Conservation (phyloP, 2,797 vertebrate species). For the Microcaecilia unicolor region DNA sequence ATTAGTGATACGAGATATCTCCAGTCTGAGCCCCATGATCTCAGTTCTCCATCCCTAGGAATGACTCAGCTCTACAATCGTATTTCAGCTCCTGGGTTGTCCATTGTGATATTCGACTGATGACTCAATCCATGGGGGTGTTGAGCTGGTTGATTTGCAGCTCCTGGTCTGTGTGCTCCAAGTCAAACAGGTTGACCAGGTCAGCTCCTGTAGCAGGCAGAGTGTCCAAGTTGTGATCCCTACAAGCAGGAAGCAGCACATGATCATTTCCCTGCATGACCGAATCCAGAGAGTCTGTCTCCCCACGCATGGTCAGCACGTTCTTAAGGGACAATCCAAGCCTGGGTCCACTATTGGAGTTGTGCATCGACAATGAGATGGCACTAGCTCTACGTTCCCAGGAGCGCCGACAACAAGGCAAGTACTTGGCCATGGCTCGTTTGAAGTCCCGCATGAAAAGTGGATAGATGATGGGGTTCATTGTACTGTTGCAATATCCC, state of each 20-base stretch:
- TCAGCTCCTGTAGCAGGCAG: constrained; percentile 37
- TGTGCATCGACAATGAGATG: constrained; percentile 79
- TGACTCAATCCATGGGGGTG: constrained; percentile 50
- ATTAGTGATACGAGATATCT: too few species aligned
- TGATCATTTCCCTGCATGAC: constrained; percentile 38
- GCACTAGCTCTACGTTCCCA: constrained; percentile 53
- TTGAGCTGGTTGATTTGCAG: constrained; percentile 58
- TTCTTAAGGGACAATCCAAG: constrained; percentile 44
- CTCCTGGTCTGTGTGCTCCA: constrained; percentile 39
- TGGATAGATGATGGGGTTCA: constrained; percentile 96
- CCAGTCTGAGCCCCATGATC: too few species aligned
- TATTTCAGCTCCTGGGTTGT: too few species aligned
- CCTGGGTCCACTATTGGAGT: constrained; percentile 75
- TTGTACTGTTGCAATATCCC: constrained; percentile 96
- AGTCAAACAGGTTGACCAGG: constrained; percentile 57
- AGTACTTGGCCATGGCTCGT: constrained; percentile 75
- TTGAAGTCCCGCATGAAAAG: constrained; percentile 98
- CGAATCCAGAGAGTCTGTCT: constrained; percentile 53
- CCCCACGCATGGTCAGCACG: constrained; percentile 48
- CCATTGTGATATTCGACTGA: too few species aligned
- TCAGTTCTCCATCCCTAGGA: too few species aligned
- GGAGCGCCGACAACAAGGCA: constrained; percentile 67
- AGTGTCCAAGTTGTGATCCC: constrained; percentile 2
- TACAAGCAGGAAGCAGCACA: not conserved
- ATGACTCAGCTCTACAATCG: too few species aligned